phyloP scores from a whole-genome alignment of 2,113 vertebrate species.

The Ondatra zibethicus region DNA sequence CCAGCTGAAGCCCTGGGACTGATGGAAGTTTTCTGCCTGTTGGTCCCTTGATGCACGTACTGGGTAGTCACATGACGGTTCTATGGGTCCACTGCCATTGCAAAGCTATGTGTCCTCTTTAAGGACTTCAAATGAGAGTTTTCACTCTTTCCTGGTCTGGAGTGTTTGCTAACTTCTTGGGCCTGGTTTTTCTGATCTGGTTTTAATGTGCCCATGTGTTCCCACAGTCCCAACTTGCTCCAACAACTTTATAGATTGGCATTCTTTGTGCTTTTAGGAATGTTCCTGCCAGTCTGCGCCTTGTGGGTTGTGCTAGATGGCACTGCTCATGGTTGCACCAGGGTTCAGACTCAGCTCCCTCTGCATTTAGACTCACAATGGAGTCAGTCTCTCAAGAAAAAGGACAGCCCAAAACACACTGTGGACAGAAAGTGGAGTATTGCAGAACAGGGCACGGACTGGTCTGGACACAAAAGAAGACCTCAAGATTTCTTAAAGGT shows the following conservation, averaged over 20 bases:
- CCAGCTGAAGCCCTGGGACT: background rate
- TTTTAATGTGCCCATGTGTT: background rate
- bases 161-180: no score
- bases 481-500: background rate
- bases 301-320: background rate
- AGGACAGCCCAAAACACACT: background rate
- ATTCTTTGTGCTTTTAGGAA: background rate
- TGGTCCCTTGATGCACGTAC: background rate
- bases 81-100: background rate
- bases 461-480: background rate
- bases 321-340: background rate
- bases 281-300: background rate
- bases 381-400: background rate
- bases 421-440: background rate
- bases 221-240: background rate
- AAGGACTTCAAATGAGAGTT: background rate
- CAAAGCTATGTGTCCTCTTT: background rate
- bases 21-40: background rate
- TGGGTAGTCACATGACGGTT: background rate
- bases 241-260: no score
- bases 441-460: background rate
- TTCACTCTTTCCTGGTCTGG: background rate
- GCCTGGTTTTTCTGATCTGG: no score
- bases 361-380: background rate
- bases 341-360: background rate